Base-by-base conservation (phyloP, 1,140 invertebrate genomes). In the Goniozus legneri region DNA sequence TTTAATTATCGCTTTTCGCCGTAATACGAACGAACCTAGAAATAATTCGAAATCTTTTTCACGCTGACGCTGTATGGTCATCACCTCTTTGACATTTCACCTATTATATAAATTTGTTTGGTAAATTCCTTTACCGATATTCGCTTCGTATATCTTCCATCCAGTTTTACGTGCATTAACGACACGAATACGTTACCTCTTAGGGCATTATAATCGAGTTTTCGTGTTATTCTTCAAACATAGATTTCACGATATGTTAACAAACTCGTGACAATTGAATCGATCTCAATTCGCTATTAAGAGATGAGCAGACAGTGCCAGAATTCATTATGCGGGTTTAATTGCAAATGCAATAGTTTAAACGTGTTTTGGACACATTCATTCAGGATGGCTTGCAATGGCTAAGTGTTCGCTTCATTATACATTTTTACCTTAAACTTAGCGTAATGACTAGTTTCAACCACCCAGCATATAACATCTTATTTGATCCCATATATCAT, bases 401-500 rank as follows among this genome's bases (percentile, higher is more conserved):
- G 51, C 57, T 61, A 59, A 62, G 54, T 63, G 62, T 66, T 64
- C 54, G 50, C 48, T 47, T 32, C 54, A 51, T 42, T 42, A 51
- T 62, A 6, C 52, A 51, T 56, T 42, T 60, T 62, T 30, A 37
- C 47, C 38, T 56, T 52, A 58, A 36, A 53, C 55, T 71, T 71
- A 69, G 62, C 53, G 43, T 68, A 72, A 71, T 75, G 73, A 73
- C 71, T 75, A 75, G 49, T 61, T 63, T 65, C 53, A 62, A 58
- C 64, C 65, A 71, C 59, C 56, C 56, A 62, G 60, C 65, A 67
- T 64, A 65, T 54, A 65, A 66, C 66, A 66, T 66, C 52, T 65
- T 62, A 61, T 63, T 67, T 75, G 62, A 67, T 73, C 68, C 66
- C 71, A 66, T 68, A 67, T 65, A 65, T 60, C 56, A 60, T 65